Conservation (phyloP, 2,797 vertebrate species). For the Choloepus didactylus region DNA sequence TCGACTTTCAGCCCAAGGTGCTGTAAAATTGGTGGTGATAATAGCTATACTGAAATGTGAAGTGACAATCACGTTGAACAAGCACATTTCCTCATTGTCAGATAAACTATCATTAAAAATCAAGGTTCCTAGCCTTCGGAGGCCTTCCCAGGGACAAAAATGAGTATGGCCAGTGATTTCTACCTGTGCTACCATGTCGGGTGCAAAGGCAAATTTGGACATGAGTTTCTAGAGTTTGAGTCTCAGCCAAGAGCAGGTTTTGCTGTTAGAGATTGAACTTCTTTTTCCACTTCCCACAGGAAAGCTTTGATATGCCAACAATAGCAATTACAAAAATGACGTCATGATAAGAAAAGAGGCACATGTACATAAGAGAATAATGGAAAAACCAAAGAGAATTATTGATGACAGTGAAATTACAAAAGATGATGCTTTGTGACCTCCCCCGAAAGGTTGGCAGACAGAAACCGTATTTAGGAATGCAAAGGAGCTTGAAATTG, state of each 20-base stretch:
- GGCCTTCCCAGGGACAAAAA: too few species aligned
- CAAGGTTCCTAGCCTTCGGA: neutral
- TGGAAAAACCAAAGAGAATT: conserved; percentile 98
- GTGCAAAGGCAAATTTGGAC: too few species aligned
- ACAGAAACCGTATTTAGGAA: conserved; percentile 91
- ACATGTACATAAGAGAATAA: conserved; percentile 98
- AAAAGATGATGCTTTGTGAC: conserved; percentile 98
- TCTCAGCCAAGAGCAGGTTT: neutral
- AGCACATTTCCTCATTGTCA: neutral
- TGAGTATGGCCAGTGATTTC: too few species aligned
- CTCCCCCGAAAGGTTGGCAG: conserved; percentile 96
- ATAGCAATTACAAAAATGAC: conserved; percentile 99
- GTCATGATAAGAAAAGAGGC: conserved; percentile 99
- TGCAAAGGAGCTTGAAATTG: conserved; percentile 96
- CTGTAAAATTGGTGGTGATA: neutral
- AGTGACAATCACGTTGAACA: neutral
- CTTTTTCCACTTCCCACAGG: conserved; percentile 87
- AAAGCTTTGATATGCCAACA: conserved; percentile 98
- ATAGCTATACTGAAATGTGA: neutral
- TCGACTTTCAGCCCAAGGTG: neutral
- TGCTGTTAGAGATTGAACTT: conserved; percentile 63
- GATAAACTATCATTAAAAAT: neutral
- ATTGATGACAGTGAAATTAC: conserved; percentile 99
- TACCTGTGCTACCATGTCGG: too few species aligned
- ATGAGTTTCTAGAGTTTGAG: too few species aligned